Conservation (phyloP, 2,888 invertebrate species). For the Hypolimnas misippus region DNA sequence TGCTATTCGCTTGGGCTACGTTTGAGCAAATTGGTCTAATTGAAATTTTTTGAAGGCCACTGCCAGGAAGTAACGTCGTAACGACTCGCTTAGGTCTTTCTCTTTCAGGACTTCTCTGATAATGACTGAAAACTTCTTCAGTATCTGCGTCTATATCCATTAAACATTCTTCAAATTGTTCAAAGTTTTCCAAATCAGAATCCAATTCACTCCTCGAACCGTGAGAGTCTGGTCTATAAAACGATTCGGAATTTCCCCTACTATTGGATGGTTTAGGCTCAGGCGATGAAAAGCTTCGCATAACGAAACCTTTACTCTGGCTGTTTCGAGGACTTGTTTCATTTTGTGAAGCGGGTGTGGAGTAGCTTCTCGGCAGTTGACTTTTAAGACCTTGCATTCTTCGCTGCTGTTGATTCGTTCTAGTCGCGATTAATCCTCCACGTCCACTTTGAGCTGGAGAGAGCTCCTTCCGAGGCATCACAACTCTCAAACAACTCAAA, state of each 20-base stretch:
- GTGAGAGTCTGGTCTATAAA: conserved; percentile 64
- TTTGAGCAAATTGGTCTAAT: conserved; percentile 65
- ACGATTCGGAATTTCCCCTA: conserved; percentile 67
- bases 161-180: conserved; percentile 73
- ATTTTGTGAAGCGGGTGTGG: conserved; percentile 67
- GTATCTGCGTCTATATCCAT: conserved; percentile 76
- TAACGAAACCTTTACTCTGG: conserved; percentile 60
- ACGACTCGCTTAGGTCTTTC: conserved; percentile 70
- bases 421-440: conserved; percentile 71
- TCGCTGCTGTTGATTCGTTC: conserved; percentile 68
- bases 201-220: conserved; percentile 72
- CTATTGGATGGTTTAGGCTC: conserved; percentile 66
- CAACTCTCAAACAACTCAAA: conserved; percentile 33
- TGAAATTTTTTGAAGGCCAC: conserved; percentile 71
- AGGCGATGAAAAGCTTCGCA: conserved; percentile 74
- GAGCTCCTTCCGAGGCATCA: conserved; percentile 72
- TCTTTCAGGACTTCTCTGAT: conserved; percentile 62
- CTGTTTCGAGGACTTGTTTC: conserved; percentile 53
- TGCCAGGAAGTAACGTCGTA: conserved; percentile 71
- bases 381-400: conserved; percentile 62
- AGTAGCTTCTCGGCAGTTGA: conserved; percentile 72
- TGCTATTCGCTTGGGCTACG: conserved; percentile 58
- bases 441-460: conserved; percentile 54
- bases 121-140: conserved; percentile 62
- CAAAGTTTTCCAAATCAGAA: conserved; percentile 74